Evolutionary conservation across 2,113 vertebrate genomes (phyloP).

Genomic region (Manacus vitellinus): DNA sequence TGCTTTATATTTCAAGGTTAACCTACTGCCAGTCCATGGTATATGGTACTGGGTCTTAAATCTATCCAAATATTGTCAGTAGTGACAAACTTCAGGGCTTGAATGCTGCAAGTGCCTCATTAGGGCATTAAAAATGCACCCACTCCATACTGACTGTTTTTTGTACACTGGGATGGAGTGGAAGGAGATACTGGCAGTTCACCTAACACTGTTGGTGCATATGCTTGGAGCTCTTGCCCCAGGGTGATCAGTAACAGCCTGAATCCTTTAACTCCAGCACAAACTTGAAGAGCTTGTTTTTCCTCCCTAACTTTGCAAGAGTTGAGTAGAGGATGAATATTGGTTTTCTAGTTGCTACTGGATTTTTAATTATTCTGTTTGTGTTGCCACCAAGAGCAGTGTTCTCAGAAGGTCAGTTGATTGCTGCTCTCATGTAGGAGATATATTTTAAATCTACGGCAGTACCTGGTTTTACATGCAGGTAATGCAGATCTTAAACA

Average conservation of each 20-base stretch:
- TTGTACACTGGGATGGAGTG: rapidly evolving
- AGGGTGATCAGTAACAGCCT: background rate
- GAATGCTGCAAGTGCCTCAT: background rate
- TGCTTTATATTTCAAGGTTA: background rate
- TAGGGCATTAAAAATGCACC: background rate
- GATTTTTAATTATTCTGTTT: background rate
- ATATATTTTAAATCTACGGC: background rate
- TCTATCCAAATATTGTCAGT: background rate
- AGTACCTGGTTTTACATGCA: background rate
- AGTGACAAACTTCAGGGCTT: background rate
- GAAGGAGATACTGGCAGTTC: background rate
- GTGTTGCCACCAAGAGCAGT: background rate
- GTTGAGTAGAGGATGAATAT: background rate
- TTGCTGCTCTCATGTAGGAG: background rate
- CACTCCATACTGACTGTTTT: rapidly evolving
- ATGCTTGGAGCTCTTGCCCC: background rate
- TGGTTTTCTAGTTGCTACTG: background rate
- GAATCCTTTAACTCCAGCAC: background rate
- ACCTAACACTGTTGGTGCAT: rapidly evolving
- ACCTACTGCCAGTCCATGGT: background rate
- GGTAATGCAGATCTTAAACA: background rate
- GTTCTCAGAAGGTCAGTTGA: background rate
- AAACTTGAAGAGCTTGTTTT: background rate
- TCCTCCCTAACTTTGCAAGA: background rate
- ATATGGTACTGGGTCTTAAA: background rate